phyloP scores from a whole-genome alignment of 2,888 invertebrate species.

The Perizoma affinitatum region DNA sequence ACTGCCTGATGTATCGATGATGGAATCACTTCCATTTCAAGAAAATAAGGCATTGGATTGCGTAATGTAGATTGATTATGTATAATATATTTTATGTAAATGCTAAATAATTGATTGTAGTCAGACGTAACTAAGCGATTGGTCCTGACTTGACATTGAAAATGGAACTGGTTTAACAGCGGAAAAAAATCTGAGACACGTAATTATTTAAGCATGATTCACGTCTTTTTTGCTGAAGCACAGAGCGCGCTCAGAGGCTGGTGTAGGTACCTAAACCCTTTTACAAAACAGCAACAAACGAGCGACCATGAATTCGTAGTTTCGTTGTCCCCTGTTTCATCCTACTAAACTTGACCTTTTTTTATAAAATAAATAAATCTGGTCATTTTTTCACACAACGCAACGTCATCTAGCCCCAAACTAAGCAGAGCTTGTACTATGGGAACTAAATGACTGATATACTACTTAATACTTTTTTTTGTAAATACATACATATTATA shows the following conservation, averaged over 20 bases:
- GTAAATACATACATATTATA: too few species aligned
- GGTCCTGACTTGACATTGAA: conserved; percentile 58
- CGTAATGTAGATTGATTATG: neutral
- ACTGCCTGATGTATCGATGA: neutral
- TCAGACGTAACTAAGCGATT: conserved; percentile 38
- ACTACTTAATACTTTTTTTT: too few species aligned
- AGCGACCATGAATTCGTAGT: too few species aligned
- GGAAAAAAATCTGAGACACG: conserved; percentile 50
- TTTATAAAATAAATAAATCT: too few species aligned
- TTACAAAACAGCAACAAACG: neutral
- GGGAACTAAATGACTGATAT: too few species aligned
- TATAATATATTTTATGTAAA: conserved; percentile 14
- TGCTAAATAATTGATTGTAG: conserved; percentile 17
- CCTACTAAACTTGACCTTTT: too few species aligned
- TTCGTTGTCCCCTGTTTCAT: too few species aligned
- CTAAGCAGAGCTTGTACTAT: too few species aligned
- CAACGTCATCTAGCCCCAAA: too few species aligned
- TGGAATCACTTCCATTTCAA: conserved; percentile 3
- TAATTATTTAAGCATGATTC: conserved; percentile 51
- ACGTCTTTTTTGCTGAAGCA: conserved; percentile 26
- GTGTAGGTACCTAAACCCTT: conserved; percentile 3
- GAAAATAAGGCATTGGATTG: neutral
- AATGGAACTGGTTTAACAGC: conserved; percentile 44
- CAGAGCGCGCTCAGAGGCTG: conserved; percentile 4
- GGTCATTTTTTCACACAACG: too few species aligned